Evolutionary conservation across 2,797 vertebrate species (phyloP), one percentile per base, ranked within the genome.

Genomic region (Mus spretus): DNA sequence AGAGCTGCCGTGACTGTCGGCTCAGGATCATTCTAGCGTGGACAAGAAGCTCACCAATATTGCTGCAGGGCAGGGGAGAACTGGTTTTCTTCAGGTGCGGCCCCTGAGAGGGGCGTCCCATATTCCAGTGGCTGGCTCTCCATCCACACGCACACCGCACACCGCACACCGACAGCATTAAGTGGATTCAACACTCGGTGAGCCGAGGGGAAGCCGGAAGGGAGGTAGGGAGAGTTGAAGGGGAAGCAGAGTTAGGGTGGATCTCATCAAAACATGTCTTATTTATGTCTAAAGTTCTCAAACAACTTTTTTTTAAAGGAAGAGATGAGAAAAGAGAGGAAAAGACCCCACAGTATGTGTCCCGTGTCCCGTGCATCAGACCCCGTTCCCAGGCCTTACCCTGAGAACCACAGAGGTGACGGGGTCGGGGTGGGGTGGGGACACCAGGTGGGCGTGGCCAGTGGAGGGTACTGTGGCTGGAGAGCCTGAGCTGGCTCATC

Each of bases 401-500:
- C 67, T 1, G 79, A 57, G 37, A 44, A 63, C 15, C 55, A 7
- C 14, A n/a, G 63, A 47, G 55, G 4, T 8, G 79, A 40, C 37
- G 37, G 37, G 37, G 37, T 40, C 10, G 0, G 0, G 3, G 47
- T 7, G 47, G 47, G 47, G 44, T 47, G 13, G 0, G 0, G 3
- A 5, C 47, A 17, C 34, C 57, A 24, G 50, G 72, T 9, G 40
- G 59, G 3, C 2, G 2, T 0, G 0, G 9, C 63, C 24, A 59
- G 80, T 20, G 40, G 47, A 19, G 2, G 12, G 0, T 13, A 6
- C 75, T 37, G 26, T 15, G 75, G 31, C 4, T 10, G 1, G n/a
- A 4, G 50, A 53, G 50, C 44, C 7, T 13, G 24, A 28, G 40
- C 75, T 15, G 31, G 78, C 19, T n/a, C 2, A 6, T 0, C 0